Percentiles rank a stretch among this genome's conserved stretches.
Conservation (phyloP, 2,888 invertebrate species). For the Conomelus anceps region DNA sequence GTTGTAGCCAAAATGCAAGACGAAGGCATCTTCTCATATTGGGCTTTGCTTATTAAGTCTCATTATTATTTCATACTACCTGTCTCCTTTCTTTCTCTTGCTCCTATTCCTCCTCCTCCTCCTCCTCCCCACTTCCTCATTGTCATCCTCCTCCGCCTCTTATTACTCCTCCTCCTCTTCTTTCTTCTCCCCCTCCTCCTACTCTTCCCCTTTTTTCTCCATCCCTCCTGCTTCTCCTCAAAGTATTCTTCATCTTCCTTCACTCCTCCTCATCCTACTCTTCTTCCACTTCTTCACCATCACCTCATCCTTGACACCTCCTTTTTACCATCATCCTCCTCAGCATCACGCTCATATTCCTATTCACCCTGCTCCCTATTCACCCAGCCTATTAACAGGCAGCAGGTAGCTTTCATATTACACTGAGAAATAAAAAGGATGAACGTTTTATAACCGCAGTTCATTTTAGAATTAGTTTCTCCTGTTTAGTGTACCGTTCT, state of each 20-base stretch:
- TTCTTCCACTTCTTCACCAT: too few relatives aligned
- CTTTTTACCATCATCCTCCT: neutral
- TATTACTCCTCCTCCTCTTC: neutral
- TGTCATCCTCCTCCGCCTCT: neutral
- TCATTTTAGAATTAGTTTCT: neutral
- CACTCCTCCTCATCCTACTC: too few relatives aligned
- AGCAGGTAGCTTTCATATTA: neutral
- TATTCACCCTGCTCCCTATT: neutral
- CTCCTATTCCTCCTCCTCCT: neutral
- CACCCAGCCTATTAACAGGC: neutral
- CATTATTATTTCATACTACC: slow-evolving; percentile 2
- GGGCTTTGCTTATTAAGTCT: neutral
- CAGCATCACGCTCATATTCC: neutral
- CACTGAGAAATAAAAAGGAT: neutral
- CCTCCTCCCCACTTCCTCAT: neutral
- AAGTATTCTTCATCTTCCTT: too few relatives aligned
- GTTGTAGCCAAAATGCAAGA: neutral
- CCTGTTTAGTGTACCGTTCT: neutral
- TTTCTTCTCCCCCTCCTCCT: neutral
- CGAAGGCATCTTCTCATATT: neutral
- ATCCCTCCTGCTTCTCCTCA: neutral
- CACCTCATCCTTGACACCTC: too few relatives aligned
- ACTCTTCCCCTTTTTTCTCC: neutral
- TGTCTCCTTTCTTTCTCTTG: neutral
- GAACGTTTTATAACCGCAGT: neutral